A percentile compares a stretch with the other conserved stretches of the same genome.
Evolutionary conservation across 2,797 vertebrate genomes (phyloP).

Genomic region (Strix occidentalis): DNA sequence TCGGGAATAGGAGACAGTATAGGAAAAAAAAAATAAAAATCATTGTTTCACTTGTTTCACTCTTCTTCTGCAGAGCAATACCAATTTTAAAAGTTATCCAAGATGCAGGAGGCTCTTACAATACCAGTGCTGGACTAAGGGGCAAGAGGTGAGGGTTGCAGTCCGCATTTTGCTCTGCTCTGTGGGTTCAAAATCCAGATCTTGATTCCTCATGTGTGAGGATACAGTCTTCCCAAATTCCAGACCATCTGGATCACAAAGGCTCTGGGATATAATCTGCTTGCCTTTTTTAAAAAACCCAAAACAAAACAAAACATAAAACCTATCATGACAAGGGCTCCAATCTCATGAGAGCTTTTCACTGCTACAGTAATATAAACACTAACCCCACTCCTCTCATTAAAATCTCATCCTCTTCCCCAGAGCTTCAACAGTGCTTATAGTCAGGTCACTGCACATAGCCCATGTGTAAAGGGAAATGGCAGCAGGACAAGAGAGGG

Average conservation of each 20-base stretch:
- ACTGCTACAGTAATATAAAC: slow-evolving; percentile 22
- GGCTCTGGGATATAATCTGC: background rate
- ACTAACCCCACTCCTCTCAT: slow-evolving; percentile 32
- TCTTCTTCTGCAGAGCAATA: background rate
- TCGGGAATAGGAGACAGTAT: background rate
- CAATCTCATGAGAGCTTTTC: slow-evolving; percentile 43
- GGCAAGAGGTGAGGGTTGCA: background rate
- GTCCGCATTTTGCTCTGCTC: background rate
- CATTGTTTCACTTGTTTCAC: background rate
- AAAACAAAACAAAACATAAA: background rate
- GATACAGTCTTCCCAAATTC: background rate
- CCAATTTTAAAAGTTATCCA: background rate
- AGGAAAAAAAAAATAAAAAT: background rate
- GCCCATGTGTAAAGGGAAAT: slow-evolving; percentile 2
- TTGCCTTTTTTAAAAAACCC: background rate
- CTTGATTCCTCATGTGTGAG: background rate
- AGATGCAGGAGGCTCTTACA: background rate
- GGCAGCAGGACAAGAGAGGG: slow-evolving; percentile 37
- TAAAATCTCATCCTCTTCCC: slow-evolving; percentile 41
- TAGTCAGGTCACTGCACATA: slow-evolving; percentile 39
- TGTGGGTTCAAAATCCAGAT: background rate
- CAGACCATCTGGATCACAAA: background rate
- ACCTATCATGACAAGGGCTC: slow-evolving; percentile 2
- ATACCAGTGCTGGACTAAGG: background rate
- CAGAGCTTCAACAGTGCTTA: background rate